phyloP scores from a whole-genome alignment of 2,888 invertebrate species.

The Aethes cnicana region DNA sequence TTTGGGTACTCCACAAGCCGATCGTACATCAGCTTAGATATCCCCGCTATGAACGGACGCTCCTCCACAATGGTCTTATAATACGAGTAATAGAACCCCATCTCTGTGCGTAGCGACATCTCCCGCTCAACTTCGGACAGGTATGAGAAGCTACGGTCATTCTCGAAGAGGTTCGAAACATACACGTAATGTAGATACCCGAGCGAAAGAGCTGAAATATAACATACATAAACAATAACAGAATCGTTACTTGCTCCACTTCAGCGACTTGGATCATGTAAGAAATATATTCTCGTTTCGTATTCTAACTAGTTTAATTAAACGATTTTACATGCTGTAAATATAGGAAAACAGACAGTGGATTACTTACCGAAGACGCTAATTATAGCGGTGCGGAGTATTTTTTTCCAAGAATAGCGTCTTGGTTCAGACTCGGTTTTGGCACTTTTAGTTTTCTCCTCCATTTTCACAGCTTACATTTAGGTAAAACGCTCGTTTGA shows the following conservation, averaged over 20 bases:
- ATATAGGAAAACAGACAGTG: too few relatives aligned
- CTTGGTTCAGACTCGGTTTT: slow-evolving; percentile 15
- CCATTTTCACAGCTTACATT: slow-evolving; percentile 36
- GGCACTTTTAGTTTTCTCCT: slow-evolving; percentile 37
- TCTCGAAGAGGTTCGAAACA: slow-evolving; percentile 89
- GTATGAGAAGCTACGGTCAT: slow-evolving; percentile 91
- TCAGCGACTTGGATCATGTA: too few relatives aligned
- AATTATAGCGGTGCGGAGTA: slow-evolving; percentile 11
- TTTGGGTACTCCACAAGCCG: slow-evolving; percentile 91
- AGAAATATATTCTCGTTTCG: too few relatives aligned
- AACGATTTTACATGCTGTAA: too few relatives aligned
- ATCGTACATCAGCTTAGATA: slow-evolving; percentile 85
- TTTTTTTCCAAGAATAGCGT: slow-evolving; percentile 9
- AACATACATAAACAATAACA: not conserved
- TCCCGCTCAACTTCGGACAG: slow-evolving; percentile 92
- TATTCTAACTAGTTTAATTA: too few relatives aligned
- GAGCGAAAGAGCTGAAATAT: slow-evolving; percentile 79
- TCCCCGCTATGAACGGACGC: slow-evolving; percentile 82
- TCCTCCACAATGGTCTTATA: slow-evolving; percentile 91
- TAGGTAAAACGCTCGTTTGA: too few relatives aligned
- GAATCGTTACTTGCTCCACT: too few relatives aligned
- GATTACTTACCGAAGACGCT: slow-evolving; percentile 17
- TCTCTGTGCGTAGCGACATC: slow-evolving; percentile 92
- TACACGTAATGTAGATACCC: slow-evolving; percentile 85
- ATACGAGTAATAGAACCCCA: slow-evolving; percentile 95